Evolutionary conservation across 1,140 invertebrate species (phyloP).

Genomic region (Littorina saxatilis): DNA sequence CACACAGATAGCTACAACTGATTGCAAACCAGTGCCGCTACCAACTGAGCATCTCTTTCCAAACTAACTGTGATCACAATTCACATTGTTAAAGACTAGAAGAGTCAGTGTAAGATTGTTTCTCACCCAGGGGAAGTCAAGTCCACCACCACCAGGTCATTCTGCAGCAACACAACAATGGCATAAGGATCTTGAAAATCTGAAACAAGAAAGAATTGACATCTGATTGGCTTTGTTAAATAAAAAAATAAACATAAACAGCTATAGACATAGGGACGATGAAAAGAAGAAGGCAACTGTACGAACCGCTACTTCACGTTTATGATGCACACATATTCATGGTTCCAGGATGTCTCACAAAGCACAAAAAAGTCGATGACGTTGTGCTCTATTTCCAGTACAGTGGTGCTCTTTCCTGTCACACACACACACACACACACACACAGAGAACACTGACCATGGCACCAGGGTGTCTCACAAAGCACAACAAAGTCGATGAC

Average conservation of each 20-base stretch:
- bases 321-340: conserved; percentile 84
- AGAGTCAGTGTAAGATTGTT: too few species aligned
- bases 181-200: conserved; percentile 98
- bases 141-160: conserved; percentile 98
- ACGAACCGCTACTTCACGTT: too few species aligned
- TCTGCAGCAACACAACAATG: conserved; percentile 96
- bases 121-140: conserved; percentile 88
- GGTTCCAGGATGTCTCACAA: conserved; percentile 94
- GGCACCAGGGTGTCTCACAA: conserved; percentile 94
- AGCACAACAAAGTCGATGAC: conserved; percentile 97
- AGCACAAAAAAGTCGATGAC: conserved; percentile 97
- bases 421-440: too few species aligned
- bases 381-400: conserved; percentile 98
- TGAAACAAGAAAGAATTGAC: conserved; percentile 76
- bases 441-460: conserved; percentile 81
- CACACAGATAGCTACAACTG: too few species aligned
- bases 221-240: too few species aligned
- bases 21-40: too few species aligned
- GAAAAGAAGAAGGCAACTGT: neutral
- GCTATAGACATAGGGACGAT: neutral
- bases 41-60: too few species aligned
- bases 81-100: too few species aligned
- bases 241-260: too few species aligned
- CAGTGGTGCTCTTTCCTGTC: too few species aligned
- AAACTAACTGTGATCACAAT: too few species aligned